A percentile compares a stretch with the other conserved stretches of the same genome.
Conservation (phyloP, 1,140 invertebrate species). For the Bombus vancouverensis region DNA sequence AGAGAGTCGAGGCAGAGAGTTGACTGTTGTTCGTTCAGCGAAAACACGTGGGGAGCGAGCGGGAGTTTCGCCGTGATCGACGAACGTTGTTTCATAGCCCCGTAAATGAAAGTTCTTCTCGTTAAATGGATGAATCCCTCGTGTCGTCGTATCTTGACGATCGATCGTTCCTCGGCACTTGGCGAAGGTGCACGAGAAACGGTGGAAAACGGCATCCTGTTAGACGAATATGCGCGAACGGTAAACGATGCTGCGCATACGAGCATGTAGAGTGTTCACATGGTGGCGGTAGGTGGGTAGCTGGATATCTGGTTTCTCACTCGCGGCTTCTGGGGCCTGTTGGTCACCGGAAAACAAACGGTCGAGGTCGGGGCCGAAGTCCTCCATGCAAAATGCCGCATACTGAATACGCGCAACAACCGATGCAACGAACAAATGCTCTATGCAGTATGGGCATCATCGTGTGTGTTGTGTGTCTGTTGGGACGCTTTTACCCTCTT, state of each 20-base stretch:
- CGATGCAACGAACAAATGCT: constrained; percentile 30
- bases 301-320: not conserved
- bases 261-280: constrained; percentile 19
- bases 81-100: constrained; percentile 6
- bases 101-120: not conserved
- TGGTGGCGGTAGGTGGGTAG: constrained; percentile 9
- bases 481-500: constrained; percentile 55
- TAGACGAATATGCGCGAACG: constrained; percentile 30
- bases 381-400: constrained; percentile 27
- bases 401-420: not conserved
- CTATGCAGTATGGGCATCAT: not conserved
- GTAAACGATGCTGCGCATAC: constrained; percentile 33
- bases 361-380: constrained; percentile 49
- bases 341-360: constrained; percentile 38
- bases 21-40: constrained; percentile 37
- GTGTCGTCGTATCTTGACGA: constrained; percentile 30
- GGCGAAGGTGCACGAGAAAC: constrained; percentile 3
- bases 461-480: constrained; percentile 11
- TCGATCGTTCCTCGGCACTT: constrained; percentile 12
- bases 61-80: constrained; percentile 26
- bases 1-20: not conserved
- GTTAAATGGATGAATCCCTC: not conserved
- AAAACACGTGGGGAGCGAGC: constrained; percentile 59
- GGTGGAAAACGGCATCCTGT: constrained; percentile 28
- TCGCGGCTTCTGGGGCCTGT: not conserved